A percentile compares a stretch with the other conserved stretches of the same genome.
phyloP scores from a whole-genome alignment of 2,888 invertebrate genomes.

The Chromoteleia sp. region DNA sequence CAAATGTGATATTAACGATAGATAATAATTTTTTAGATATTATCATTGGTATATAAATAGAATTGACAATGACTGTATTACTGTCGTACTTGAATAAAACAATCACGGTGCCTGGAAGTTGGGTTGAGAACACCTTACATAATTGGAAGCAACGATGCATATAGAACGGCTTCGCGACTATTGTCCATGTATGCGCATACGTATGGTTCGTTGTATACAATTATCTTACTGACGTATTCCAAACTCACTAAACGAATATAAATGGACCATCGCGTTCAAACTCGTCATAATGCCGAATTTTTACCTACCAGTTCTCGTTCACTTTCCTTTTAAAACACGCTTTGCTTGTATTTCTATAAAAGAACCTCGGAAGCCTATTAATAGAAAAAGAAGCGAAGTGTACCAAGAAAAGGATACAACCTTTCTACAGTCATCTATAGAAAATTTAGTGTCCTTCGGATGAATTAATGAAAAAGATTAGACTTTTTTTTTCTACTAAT shows the following conservation, averaged over 20 bases:
- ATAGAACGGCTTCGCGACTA: constrained; percentile 78
- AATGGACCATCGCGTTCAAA: constrained; percentile 55
- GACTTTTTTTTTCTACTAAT: background rate
- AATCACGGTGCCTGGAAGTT: constrained; percentile 72
- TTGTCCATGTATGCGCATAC: constrained; percentile 77
- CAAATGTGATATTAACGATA: constrained; percentile 10
- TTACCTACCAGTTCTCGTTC: constrained; percentile 1
- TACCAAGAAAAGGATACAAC: background rate
- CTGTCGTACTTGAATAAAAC: constrained; percentile 52
- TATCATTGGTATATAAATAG: constrained; percentile 44
- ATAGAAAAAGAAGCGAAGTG: background rate
- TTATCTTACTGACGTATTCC: constrained; percentile 46
- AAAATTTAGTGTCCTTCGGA: background rate
- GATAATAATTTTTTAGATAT: constrained; percentile 16
- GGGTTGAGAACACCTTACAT: constrained; percentile 81
- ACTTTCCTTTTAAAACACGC: background rate
- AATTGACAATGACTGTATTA: constrained; percentile 41
- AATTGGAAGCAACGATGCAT: constrained; percentile 82
- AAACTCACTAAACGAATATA: constrained; percentile 62
- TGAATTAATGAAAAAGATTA: background rate
- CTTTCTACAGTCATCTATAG: background rate
- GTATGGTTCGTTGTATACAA: constrained; percentile 56
- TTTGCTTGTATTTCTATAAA: background rate
- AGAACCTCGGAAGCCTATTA: constrained; percentile 9
- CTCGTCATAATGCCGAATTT: constrained; percentile 14